Evolutionary conservation across 2,797 vertebrate species (phyloP), one percentile per base, ranked within the genome.

Genomic region (Numenius phaeopus): DNA sequence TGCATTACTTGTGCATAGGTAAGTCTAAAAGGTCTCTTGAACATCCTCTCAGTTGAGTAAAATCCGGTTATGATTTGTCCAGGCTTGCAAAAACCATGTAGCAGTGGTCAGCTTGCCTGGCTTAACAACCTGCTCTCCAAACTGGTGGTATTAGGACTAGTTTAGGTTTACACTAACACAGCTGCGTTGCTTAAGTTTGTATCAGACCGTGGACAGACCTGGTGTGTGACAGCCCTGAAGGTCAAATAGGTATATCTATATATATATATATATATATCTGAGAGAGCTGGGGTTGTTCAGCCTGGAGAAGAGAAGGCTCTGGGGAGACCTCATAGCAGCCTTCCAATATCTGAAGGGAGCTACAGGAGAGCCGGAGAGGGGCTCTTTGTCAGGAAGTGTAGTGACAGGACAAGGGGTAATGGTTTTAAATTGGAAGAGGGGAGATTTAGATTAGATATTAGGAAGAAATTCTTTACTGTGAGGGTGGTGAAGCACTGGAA

Each of bases 161-260:
- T 79, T 91, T 80, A 72, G 50, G 34, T 30, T 46, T 58, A 8
- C 29, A 21, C 22, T 47, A 80, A 75, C 30, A 49, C 19, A 52
- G 11, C 17, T 64, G 22, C 49, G 20, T 49, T 85, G 22, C 58
- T 89, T 78, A 42, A 20, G 27, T 77, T 93, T 80, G 9, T 42
- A 47, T 58, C 29, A 72, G 66, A n/a, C 4, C 0, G 0, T 27
- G 42, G 27, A 18, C 47, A 52, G 78, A 73, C 8, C 50, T 77
- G 52, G 15, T 2, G 1, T 2, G 4, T 59, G 69, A 39, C 52
- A 50, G 40, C 66, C 2, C 0, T 9, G 58, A 47, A 70, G 26
- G 34, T 71, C 55, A 37, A 40, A 19, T 21, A 64, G 37, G 9
- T 44, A 1, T 3, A 10, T 10, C 55, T 29, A 27, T 30, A 37